A percentile compares a stretch with the other conserved stretches of the same genome.
Conservation (phyloP, 2,113 vertebrate genomes). For the Otis tarda region DNA sequence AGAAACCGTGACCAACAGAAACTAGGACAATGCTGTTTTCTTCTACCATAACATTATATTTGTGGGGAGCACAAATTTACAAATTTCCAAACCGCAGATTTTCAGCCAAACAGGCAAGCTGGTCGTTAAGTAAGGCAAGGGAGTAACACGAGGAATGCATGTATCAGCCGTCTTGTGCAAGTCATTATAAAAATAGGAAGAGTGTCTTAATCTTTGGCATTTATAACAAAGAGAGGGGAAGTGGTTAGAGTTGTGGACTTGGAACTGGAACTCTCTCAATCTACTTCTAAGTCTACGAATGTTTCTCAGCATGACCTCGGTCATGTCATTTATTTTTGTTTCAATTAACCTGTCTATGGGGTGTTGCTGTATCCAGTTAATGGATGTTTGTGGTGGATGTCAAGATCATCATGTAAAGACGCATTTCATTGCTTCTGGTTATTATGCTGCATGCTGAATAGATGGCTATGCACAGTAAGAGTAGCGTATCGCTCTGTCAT, state of each 20-base stretch:
- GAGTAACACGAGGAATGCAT: fast-evolving
- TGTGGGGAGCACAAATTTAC: background rate
- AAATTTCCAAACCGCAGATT: background rate
- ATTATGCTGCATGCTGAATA: background rate
- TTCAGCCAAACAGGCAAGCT: background rate
- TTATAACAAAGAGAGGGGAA: background rate
- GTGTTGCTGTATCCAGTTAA: background rate
- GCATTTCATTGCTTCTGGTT: background rate
- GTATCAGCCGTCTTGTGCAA: background rate
- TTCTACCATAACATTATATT: background rate
- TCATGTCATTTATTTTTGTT: background rate
- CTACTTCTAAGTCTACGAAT: background rate
- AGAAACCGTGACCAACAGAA: background rate
- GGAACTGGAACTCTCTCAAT: background rate
- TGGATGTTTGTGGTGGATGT: background rate
- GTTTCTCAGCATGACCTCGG: background rate
- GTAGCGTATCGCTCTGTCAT: background rate
- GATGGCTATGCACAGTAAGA: background rate
- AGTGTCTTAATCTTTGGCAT: background rate
- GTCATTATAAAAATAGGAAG: background rate
- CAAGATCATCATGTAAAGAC: background rate
- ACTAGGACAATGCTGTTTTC: background rate
- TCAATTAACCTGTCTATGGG: background rate
- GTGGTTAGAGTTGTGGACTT: background rate
- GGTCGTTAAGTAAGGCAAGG: too few relatives aligned